Evolutionary conservation across 1,140 invertebrate species (phyloP).

Genomic region (Sinella curviseta): DNA sequence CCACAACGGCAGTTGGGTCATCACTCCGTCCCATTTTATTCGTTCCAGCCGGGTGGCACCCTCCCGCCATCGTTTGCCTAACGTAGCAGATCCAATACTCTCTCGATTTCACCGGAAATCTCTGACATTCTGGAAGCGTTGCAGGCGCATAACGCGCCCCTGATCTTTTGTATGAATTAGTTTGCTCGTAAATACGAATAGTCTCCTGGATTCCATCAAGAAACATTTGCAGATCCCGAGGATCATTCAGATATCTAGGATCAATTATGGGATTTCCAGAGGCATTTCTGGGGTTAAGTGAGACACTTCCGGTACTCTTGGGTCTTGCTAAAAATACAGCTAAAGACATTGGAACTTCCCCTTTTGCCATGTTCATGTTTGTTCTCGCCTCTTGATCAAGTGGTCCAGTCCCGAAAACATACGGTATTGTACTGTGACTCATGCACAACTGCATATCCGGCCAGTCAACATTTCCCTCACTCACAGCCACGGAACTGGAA

Average conservation of each 20-base stretch:
- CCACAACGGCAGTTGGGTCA: not conserved
- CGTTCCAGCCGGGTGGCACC: not conserved
- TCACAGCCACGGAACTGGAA: not conserved
- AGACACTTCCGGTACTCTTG: constrained; percentile 41
- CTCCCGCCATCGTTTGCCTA: constrained; percentile 2
- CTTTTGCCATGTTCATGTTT: not conserved
- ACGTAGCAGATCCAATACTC: constrained; percentile 53
- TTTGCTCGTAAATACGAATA: constrained; percentile 52
- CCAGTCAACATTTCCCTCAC: too few relatives aligned
- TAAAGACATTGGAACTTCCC: constrained; percentile 9
- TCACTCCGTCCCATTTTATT: not conserved
- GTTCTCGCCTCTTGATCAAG: too few relatives aligned
- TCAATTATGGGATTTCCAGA: not conserved
- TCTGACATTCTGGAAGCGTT: constrained; percentile 29
- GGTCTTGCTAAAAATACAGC: constrained; percentile 47
- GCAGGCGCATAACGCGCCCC: constrained; percentile 34
- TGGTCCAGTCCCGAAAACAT: too few relatives aligned
- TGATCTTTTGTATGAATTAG: constrained; percentile 49
- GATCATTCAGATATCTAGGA: not conserved
- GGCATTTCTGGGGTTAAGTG: not conserved
- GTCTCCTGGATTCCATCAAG: constrained; percentile 11
- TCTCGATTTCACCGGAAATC: constrained; percentile 46
- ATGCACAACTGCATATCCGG: too few relatives aligned
- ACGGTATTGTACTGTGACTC: too few relatives aligned
- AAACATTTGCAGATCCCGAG: not conserved